These are phyloP conservation scores for Platichthys flesus DNA, from an alignment of 2,113 vertebrate species.

Conservation along the genomic window DNA sequence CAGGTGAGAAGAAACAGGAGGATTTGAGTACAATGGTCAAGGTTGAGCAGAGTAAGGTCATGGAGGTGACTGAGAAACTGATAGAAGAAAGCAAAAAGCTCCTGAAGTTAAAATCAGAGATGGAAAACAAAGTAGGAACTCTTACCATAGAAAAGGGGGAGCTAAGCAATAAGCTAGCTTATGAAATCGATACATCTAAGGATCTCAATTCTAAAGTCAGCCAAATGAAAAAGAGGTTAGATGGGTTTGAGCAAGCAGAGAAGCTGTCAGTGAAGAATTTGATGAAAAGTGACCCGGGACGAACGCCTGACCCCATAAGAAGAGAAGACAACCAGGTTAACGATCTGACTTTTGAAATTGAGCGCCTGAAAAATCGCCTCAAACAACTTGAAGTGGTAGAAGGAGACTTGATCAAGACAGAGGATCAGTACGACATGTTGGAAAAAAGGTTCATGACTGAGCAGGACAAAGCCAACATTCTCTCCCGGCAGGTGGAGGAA, in stretches of 20 bases:
- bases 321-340: conserved; percentile 90
- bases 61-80: conserved; percentile 95
- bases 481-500: conserved; percentile 94
- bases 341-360: conserved; percentile 92
- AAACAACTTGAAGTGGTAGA: conserved; percentile 95
- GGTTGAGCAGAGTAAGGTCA: conserved; percentile 93
- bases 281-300: conserved; percentile 76
- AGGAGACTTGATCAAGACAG: conserved; percentile 96
- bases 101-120: conserved; percentile 95
- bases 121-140: conserved; percentile 91
- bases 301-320: conserved; percentile 65
- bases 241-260: conserved; percentile 89
- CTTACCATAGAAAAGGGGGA: conserved; percentile 90
- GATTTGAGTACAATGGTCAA: conserved; percentile 90
- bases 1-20: conserved; percentile 92
- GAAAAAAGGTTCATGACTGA: conserved; percentile 94
- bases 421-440: conserved; percentile 94
- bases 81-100: conserved; percentile 98
- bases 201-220: conserved; percentile 87
- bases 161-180: conserved; percentile 84
- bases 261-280: conserved; percentile 82
- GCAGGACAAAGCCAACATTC: conserved; percentile 93
- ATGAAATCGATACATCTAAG: conserved; percentile 88
- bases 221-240: conserved; percentile 89
- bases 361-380: conserved; percentile 91